A percentile compares a stretch with the other conserved stretches of the same genome.
Evolutionary conservation across 2,888 invertebrate genomes (phyloP).

Genomic region (Tanaodytes sp.): DNA sequence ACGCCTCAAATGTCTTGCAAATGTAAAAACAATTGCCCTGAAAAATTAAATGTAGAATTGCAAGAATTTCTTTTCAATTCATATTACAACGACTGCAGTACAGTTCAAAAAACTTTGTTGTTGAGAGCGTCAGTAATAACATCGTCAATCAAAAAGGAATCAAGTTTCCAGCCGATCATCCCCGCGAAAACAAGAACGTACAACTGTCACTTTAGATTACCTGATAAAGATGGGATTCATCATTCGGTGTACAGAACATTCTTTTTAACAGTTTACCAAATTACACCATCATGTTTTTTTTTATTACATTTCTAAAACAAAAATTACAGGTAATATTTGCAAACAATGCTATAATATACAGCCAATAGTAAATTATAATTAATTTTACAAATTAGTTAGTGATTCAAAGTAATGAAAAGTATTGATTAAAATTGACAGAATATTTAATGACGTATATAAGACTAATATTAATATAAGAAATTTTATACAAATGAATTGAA

Average conservation of each 20-base stretch:
- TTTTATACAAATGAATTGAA: too few relatives aligned
- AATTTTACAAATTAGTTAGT: too few relatives aligned
- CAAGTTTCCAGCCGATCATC: not conserved
- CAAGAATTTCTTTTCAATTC: constrained; percentile 17
- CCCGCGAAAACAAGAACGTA: constrained; percentile 8
- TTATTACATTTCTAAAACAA: too few relatives aligned
- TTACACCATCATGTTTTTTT: constrained; percentile 8
- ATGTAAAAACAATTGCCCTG: constrained; percentile 13
- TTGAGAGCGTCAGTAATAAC: not conserved
- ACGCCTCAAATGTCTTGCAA: constrained; percentile 12
- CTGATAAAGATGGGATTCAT: not conserved
- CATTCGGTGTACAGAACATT: constrained; percentile 1
- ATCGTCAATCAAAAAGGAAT: not conserved
- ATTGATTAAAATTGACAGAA: too few relatives aligned
- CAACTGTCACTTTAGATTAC: constrained; percentile 2
- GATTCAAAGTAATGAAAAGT: too few relatives aligned
- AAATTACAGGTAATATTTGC: too few relatives aligned
- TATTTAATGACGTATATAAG: too few relatives aligned
- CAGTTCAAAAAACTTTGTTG: constrained; percentile 9
- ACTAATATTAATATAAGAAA: too few relatives aligned
- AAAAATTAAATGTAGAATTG: constrained; percentile 11
- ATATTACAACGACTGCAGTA: constrained; percentile 9
- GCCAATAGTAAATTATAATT: too few relatives aligned
- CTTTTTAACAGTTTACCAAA: constrained; percentile 4
- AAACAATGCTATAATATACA: too few relatives aligned